Evolutionary conservation across 1,140 invertebrate genomes (phyloP).

Genomic region (Drosophila biarmipes): DNA sequence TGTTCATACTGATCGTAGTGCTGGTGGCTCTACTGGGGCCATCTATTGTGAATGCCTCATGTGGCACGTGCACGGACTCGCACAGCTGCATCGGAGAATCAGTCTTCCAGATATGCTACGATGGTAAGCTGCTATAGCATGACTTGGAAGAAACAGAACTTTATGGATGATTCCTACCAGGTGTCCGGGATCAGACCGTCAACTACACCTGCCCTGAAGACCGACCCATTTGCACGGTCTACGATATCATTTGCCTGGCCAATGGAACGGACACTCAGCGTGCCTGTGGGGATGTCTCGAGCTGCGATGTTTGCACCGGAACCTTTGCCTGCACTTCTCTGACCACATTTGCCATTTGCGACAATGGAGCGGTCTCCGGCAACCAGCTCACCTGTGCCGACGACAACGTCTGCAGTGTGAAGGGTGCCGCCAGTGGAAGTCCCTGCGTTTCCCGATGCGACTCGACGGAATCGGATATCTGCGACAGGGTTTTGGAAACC

Average conservation of each 20-base stretch:
- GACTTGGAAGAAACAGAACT: accelerated
- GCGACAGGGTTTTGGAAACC: slow-evolving; percentile 41
- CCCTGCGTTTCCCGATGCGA: slow-evolving; percentile 51
- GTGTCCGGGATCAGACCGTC: slow-evolving; percentile 2
- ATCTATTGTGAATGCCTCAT: slow-evolving; percentile 44
- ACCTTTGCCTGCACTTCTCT: slow-evolving; percentile 61
- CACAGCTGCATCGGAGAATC: slow-evolving; percentile 54
- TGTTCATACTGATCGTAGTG: slow-evolving; percentile 28
- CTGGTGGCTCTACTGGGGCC: slow-evolving; percentile 13
- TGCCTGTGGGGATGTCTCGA: slow-evolving; percentile 54
- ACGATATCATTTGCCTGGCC: slow-evolving; percentile 30
- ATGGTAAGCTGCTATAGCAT: slow-evolving; percentile 35
- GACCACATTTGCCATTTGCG: slow-evolving; percentile 50
- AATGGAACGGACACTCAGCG: not conserved
- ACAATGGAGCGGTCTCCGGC: not conserved
- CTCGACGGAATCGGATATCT: slow-evolving; percentile 5
- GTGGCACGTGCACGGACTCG: slow-evolving; percentile 34
- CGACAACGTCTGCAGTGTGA: slow-evolving; percentile 28
- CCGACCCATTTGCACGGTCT: slow-evolving; percentile 48
- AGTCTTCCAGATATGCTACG: slow-evolving; percentile 51
- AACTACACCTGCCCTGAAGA: slow-evolving; percentile 33
- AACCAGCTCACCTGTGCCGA: slow-evolving; percentile 15
- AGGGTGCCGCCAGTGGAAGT: not conserved
- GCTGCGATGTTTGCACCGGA: slow-evolving; percentile 39
- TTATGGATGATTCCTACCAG: slow-evolving; percentile 3